Conservation (phyloP, 2,888 invertebrate genomes). For the Mesorhabditis belari region DNA sequence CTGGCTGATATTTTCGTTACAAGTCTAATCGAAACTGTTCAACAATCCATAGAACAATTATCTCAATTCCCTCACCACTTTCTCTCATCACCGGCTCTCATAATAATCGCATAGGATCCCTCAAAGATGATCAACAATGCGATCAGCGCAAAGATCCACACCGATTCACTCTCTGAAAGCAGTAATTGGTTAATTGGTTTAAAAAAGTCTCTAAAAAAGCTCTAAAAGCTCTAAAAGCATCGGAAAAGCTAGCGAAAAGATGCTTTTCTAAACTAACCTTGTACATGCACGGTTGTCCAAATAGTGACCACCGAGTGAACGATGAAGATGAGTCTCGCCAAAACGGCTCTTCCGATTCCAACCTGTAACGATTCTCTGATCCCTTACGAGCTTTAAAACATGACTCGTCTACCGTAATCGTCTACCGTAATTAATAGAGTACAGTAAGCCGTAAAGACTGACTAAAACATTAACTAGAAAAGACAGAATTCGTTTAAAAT, state of each 20-base stretch:
- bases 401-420: no score
- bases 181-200: not conserved
- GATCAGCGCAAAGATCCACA: constrained; percentile 82
- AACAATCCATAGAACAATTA: not conserved
- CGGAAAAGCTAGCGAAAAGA: not conserved
- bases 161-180: constrained; percentile 53
- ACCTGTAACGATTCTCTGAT: no score
- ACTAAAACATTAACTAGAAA: no score
- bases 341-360: constrained; percentile 24
- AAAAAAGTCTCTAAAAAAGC: not conserved
- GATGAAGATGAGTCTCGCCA: constrained; percentile 44
- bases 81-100: constrained; percentile 87
- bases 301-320: constrained; percentile 58
- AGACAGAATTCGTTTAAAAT: no score
- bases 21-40: no score
- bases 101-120: constrained; percentile 79
- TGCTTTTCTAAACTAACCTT: constrained; percentile 8
- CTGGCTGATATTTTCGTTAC: no score
- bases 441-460: no score
- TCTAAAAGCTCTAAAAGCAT: not conserved
- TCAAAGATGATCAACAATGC: constrained; percentile 76
- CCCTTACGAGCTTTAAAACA: no score
- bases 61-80: constrained; percentile 81
- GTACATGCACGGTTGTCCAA: constrained; percentile 79
- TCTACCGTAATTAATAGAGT: no score